Base-by-base conservation (phyloP, 2,113 vertebrate species). In the Chaenocephalus aceratus region DNA sequence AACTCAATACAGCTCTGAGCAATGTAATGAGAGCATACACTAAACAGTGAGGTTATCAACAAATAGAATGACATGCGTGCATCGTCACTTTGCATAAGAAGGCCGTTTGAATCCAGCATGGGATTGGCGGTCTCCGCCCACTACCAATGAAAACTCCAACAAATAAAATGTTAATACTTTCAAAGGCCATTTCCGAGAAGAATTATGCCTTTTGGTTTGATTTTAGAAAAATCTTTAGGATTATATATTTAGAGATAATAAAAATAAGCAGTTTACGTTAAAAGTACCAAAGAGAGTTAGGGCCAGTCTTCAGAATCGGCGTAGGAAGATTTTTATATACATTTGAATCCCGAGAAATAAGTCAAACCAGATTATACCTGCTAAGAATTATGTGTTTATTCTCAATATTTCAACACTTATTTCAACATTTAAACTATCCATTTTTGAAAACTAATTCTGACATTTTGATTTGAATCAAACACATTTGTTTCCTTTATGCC, bases 1-100 rank as follows among this genome's bases (percentile, higher is more conserved):
- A 46, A 63, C 44, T 14, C 45, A 63, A 44, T 61, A 61, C 34
- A 44, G 61, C 72, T 68, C 21, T 18, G n/a, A 51, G 13, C 41
- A 1, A 30, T 48, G 23, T 45, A 36, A 61, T 51, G 23, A 63
- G 18, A 30, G 11, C 6, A 11, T 62, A 67, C 36, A n/a, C 10
- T 23, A 36, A 68, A 49, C 21, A 53, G 16, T 54, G 34, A 52
- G 18, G 34, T 16, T 12, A 41, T 41, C 44, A 56, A n/a, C 71
- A 5, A 7, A 23, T 53, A 6, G 61, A 64, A 74, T 70, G 0
- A 65, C 16, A 23, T 18, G 5, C 16, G 21, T 10, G 4, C 23
- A 45, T 30, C 1, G 1, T 46, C 51, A 67, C 21, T 53, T 76
- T 44, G 44, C 2, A 0, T 52, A 9, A 13, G 16, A n/a, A 34